phyloP scores from a whole-genome alignment of 1,140 invertebrate species.

The Carposina sasakii region DNA sequence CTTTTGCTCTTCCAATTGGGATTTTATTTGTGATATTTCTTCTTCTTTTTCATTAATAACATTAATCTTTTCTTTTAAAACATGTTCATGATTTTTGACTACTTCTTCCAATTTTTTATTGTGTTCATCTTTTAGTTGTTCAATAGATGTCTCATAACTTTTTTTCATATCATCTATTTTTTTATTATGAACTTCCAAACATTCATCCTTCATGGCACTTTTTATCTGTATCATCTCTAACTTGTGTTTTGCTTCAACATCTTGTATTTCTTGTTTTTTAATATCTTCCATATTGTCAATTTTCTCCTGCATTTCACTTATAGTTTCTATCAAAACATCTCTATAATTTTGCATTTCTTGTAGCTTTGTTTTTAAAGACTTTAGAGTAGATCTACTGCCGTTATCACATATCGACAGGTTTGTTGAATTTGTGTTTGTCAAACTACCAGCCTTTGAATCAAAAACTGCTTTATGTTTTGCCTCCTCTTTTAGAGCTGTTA shows the following conservation, averaged over 20 bases:
- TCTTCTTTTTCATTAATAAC: constrained; percentile 32
- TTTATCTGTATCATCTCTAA: constrained; percentile 42
- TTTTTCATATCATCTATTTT: constrained; percentile 35
- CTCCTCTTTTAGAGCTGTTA: constrained; percentile 36
- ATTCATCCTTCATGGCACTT: constrained; percentile 30
- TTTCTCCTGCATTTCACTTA: constrained; percentile 38
- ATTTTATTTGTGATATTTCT: constrained; percentile 36
- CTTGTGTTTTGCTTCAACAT: constrained; percentile 43
- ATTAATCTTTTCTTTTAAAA: constrained; percentile 42
- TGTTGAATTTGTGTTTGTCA: constrained; percentile 29
- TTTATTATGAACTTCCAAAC: constrained; percentile 36
- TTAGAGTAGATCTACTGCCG: constrained; percentile 26
- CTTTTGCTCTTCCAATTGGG: constrained; percentile 36
- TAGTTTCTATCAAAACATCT: constrained; percentile 38
- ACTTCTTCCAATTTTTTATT: constrained; percentile 26
- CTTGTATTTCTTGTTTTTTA: constrained; percentile 45
- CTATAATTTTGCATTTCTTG: constrained; percentile 40
- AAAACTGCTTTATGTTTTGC: constrained; percentile 18
- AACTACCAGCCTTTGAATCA: constrained; percentile 10
- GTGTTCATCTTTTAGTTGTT: constrained; percentile 28
- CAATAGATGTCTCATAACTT: constrained; percentile 33
- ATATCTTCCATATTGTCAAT: constrained; percentile 36
- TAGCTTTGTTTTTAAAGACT: constrained; percentile 38
- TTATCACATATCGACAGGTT: constrained; percentile 29
- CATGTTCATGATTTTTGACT: constrained; percentile 21